Evolutionary conservation across 2,888 invertebrate genomes (phyloP).

Genomic region (Apamea crenata): DNA sequence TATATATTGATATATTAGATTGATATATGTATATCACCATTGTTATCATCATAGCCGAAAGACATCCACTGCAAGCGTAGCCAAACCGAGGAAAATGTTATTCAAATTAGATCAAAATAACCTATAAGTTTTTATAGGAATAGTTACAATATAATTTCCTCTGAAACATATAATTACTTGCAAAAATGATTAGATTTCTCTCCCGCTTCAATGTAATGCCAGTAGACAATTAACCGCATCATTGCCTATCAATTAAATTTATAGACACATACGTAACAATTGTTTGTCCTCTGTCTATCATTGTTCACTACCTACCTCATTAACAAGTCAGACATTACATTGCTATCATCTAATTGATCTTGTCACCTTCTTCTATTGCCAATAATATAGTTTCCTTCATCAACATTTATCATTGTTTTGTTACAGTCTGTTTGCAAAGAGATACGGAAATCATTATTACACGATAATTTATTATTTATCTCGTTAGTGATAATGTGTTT

Average conservation of each 20-base stretch:
- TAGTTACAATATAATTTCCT: not conserved
- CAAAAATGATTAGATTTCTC: conserved; percentile 7
- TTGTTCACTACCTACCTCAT: conserved; percentile 63
- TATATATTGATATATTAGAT: too few species aligned
- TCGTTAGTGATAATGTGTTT: conserved; percentile 63
- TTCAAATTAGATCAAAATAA: not conserved
- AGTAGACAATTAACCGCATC: conserved; percentile 44
- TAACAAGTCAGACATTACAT: conserved; percentile 56
- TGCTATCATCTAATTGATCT: conserved; percentile 66
- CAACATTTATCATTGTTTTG: conserved; percentile 77
- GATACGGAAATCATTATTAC: conserved; percentile 81
- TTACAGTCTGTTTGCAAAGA: conserved; percentile 76
- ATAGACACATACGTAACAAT: conserved; percentile 57
- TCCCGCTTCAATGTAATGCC: not conserved
- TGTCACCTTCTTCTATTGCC: conserved; percentile 76
- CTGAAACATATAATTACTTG: not conserved
- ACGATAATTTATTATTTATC: conserved; percentile 67
- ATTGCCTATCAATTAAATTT: conserved; percentile 47
- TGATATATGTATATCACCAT: not conserved
- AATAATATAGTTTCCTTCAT: conserved; percentile 72
- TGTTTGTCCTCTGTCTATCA: conserved; percentile 64
- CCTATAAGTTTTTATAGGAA: not conserved
- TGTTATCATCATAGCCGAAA: not conserved
- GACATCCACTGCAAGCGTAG: too few species aligned
- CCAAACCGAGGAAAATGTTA: not conserved